Conservation (phyloP, 1,140 invertebrate species). For the Bombus sibiricus region DNA sequence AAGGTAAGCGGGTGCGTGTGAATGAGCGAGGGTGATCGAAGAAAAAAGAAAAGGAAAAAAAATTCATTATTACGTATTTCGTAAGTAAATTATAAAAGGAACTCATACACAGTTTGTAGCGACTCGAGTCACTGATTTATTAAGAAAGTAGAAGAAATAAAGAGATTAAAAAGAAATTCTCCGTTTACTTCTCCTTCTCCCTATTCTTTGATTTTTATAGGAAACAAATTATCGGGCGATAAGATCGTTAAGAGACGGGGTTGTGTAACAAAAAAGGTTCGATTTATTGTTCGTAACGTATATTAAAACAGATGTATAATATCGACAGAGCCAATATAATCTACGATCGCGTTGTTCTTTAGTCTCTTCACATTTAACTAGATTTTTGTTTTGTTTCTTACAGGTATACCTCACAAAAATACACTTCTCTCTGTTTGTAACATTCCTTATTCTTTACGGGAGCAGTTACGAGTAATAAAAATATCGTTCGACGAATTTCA, state of each 20-base stretch:
- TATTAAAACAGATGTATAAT: constrained; percentile 53
- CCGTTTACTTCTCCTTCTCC: constrained; percentile 50
- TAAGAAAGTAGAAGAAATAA: constrained; percentile 80
- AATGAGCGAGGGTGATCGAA: constrained; percentile 59
- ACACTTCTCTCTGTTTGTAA: constrained; percentile 55
- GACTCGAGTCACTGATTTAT: constrained; percentile 77
- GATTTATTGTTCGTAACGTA: constrained; percentile 54
- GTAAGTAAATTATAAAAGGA: constrained; percentile 68
- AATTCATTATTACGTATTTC: constrained; percentile 71
- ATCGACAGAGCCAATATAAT: constrained; percentile 55
- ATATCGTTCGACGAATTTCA: constrained; percentile 62
- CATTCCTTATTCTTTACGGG: constrained; percentile 62
- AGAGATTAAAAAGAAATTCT: constrained; percentile 72
- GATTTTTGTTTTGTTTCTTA: constrained; percentile 59
- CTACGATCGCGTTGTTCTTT: constrained; percentile 44
- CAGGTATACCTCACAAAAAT: constrained; percentile 69
- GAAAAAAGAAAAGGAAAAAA: constrained; percentile 16
- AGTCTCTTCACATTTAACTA: constrained; percentile 59
- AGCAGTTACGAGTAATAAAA: constrained; percentile 66
- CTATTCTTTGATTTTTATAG: background rate
- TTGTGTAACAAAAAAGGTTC: constrained; percentile 50
- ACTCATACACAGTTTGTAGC: constrained; percentile 80
- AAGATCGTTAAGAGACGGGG: background rate
- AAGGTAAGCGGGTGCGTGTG: constrained; percentile 47
- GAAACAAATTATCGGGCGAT: background rate